Conservation (phyloP, 2,797 vertebrate species). For the Aulostomus chinensis region DNA sequence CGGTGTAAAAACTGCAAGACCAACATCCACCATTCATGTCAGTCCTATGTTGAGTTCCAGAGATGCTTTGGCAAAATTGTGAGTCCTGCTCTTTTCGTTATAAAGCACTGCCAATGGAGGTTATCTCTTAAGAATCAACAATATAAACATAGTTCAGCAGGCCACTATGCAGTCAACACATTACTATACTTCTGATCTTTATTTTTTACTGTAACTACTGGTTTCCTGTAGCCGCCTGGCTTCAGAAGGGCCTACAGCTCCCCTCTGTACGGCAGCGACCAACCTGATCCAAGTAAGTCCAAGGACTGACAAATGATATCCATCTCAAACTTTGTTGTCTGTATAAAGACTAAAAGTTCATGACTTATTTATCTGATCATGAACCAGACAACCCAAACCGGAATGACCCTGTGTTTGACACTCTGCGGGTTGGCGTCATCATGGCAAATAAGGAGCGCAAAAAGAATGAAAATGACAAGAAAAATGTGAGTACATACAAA, state of each 20-base stretch:
- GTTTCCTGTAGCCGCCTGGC: conserved; percentile 86
- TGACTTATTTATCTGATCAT: background rate
- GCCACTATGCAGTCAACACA: background rate
- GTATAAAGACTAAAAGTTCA: too few relatives aligned
- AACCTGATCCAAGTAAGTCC: conserved; percentile 71
- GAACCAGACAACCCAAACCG: conserved; percentile 82
- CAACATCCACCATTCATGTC: conserved; percentile 96
- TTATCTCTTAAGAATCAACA: background rate
- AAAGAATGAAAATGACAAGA: conserved; percentile 94
- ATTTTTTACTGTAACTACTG: background rate
- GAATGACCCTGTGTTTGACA: conserved; percentile 94
- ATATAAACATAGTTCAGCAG: background rate
- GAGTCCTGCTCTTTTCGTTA: conserved; percentile 59
- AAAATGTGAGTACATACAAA: conserved; percentile 82
- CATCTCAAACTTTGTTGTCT: background rate
- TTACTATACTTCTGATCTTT: background rate
- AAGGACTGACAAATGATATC: background rate
- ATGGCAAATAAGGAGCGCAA: conserved; percentile 99
- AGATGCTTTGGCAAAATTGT: conserved; percentile 98
- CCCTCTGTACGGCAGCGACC: conserved; percentile 85
- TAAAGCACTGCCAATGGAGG: background rate
- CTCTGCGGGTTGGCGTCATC: conserved; percentile 90
- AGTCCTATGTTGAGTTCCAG: conserved; percentile 95
- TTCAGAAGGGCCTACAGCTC: conserved; percentile 95
- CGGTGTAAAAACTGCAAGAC: conserved; percentile 99